Base-by-base conservation (phyloP, 2,113 vertebrate species). In the Forbesichthys agassizii region DNA sequence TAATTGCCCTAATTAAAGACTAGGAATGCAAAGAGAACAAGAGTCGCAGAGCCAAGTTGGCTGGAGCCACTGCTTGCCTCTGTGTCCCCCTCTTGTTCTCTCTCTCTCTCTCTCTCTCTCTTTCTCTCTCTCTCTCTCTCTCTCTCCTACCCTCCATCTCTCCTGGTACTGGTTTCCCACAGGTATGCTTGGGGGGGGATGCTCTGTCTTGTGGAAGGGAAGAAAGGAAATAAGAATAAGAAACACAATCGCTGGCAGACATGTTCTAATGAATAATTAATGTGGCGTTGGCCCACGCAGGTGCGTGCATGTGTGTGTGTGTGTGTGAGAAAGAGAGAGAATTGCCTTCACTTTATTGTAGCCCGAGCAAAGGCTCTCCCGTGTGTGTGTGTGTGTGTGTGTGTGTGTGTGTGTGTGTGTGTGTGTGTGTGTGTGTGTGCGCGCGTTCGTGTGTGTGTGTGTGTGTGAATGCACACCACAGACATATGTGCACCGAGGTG, bases 1-100 rank as follows among this genome's bases (percentile, higher is more conserved):
- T 82, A 84, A 89, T 88, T 83, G 82, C 81, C 66, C 55, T 81
- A 85, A 89, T 86, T 88, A 90, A 85, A 77, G 75, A 68, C 68
- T 46, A 67, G 69, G 72, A 84, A 81, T 63, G 4, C 36, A 47
- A 75, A 74, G 11, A 46, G 68, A 66, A 67, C 63, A 80, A 69
- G 63, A 63, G 66, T 61, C 11, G 47, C 27, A 59, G 48, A 63
- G 60, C 66, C 68, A 73, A 71, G 53, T 73, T 74, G 75, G 68
- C 58, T 55, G 47, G 42, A 81, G 57, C 70, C 20, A 12, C 36
- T 27, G 8, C 36, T 48, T 59, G 33, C 42, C 47, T 48, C 63
- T 3, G 55, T 36, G 49, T n/a, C 33, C 46, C 48, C 42, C 6
- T 54, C 20, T 63, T 14, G 47, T 3, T 55, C 61, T 62, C 47